These are phyloP conservation scores for Sebastes vulpes DNA, from an alignment of 2,797 vertebrate species.

Conservation along the genomic window DNA sequence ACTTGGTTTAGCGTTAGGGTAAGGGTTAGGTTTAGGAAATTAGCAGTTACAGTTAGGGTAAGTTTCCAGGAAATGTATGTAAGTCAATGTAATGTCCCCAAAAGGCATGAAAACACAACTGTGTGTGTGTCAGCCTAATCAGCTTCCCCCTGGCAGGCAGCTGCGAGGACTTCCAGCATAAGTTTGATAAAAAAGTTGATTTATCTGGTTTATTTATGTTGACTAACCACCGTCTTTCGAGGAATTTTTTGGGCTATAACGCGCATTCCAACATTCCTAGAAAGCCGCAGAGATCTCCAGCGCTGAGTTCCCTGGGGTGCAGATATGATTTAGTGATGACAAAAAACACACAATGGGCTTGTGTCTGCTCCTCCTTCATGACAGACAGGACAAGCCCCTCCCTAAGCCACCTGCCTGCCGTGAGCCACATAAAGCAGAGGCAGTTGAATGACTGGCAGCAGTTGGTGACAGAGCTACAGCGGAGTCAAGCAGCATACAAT, in stretches of 20 bases:
- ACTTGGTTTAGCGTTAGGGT: no score
- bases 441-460: conserved; percentile 39
- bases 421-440: conserved; percentile 31
- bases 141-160: not conserved
- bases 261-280: conserved; percentile 6
- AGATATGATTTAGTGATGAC: not conserved
- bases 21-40: no score
- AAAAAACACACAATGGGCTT: conserved; percentile 21
- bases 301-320: not conserved
- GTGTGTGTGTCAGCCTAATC: not conserved
- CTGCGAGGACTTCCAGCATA: not conserved
- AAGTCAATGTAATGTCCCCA: no score
- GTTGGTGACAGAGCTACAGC: conserved; percentile 27
- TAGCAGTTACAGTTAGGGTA: no score
- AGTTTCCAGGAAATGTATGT: no score
- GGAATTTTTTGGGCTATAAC: not conserved
- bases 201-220: not conserved
- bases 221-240: not conserved
- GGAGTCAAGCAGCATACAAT: conserved; percentile 1
- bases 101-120: no score
- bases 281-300: not conserved
- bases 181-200: not conserved
- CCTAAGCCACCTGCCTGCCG: conserved; percentile 31
- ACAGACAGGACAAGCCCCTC: conserved; percentile 55
- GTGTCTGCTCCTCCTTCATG: conserved; percentile 46